Percentiles rank a stretch among this genome's conserved stretches.
Conservation (phyloP, 2,113 vertebrate species). For the Poeciliopsis prolifica region DNA sequence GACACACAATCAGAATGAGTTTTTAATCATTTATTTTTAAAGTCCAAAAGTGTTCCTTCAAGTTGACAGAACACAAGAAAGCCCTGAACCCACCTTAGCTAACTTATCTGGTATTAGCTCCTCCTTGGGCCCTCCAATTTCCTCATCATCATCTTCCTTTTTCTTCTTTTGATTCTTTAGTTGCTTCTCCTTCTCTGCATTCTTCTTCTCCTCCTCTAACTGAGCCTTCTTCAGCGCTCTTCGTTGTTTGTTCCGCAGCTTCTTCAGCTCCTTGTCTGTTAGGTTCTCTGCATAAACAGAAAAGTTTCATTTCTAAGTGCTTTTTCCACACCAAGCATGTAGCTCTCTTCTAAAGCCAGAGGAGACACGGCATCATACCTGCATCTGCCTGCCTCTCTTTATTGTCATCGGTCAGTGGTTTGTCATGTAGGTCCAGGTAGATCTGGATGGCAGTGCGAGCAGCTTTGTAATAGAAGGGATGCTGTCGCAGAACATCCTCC, state of each 20-base stretch:
- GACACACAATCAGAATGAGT: neutral
- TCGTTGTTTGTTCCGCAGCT: conserved; percentile 95
- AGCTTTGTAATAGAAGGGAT: conserved; percentile 98
- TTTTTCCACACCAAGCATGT: too few species aligned
- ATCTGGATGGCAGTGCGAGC: conserved; percentile 95
- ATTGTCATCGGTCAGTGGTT: conserved; percentile 94
- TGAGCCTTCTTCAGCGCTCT: conserved; percentile 98
- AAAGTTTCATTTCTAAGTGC: neutral
- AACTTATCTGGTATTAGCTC: conserved; percentile 97
- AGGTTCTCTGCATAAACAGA: conserved; percentile 85
- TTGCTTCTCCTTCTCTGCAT: conserved; percentile 97
- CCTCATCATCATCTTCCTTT: conserved; percentile 98
- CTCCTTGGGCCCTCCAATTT: conserved; percentile 97
- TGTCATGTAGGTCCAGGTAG: conserved; percentile 96
- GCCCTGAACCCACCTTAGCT: conserved; percentile 83
- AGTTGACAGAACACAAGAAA: neutral
- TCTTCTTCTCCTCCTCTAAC: conserved; percentile 97
- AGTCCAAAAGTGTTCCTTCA: too few species aligned
- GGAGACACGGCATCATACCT: conserved; percentile 74
- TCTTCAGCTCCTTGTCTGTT: conserved; percentile 97
- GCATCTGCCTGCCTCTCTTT: conserved; percentile 95
- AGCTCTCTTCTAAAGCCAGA: too few species aligned
- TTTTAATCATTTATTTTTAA: neutral
- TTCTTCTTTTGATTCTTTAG: conserved; percentile 99
- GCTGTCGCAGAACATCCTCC: conserved; percentile 95